These are phyloP conservation scores for Aphyosemion australe DNA, from an alignment of 2,113 vertebrate species.

Conservation along the genomic window DNA sequence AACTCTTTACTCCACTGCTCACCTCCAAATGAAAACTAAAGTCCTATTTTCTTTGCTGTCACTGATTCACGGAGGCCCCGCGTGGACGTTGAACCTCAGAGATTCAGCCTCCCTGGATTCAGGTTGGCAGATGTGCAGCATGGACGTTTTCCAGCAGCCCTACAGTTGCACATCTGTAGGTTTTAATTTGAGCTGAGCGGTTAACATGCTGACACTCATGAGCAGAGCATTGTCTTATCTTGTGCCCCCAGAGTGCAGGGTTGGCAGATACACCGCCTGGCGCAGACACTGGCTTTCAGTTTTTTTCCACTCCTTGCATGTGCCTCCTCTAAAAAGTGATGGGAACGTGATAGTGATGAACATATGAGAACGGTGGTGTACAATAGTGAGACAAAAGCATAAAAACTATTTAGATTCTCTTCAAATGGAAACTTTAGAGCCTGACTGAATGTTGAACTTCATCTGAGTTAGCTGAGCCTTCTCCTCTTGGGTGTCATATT, in stretches of 20 bases:
- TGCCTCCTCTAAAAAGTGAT: background rate
- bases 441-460: background rate
- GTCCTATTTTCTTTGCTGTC: background rate
- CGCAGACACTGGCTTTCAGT: conserved; percentile 12
- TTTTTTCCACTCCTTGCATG: background rate
- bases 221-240: conserved; percentile 54
- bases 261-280: conserved; percentile 37
- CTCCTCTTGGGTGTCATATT: background rate
- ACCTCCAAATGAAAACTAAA: background rate
- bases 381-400: background rate
- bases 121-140: conserved; percentile 53
- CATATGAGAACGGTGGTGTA: no score
- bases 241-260: conserved; percentile 35
- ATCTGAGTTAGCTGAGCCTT: conserved; percentile 1
- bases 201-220: background rate
- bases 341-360: background rate
- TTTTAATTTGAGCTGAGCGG: conserved; percentile 22
- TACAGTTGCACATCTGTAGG: conserved; percentile 27
- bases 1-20: no score
- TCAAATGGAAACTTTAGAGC: no score
- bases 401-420: background rate
- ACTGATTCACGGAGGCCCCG: conserved; percentile 9
- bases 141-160: conserved; percentile 32
- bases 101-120: conserved; percentile 15
- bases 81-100: conserved; percentile 1